Percentiles rank a stretch among this genome's conserved stretches.
These are phyloP conservation scores for Acanthornis magna DNA, from an alignment of 2,797 vertebrate genomes.

Conservation along the genomic window DNA sequence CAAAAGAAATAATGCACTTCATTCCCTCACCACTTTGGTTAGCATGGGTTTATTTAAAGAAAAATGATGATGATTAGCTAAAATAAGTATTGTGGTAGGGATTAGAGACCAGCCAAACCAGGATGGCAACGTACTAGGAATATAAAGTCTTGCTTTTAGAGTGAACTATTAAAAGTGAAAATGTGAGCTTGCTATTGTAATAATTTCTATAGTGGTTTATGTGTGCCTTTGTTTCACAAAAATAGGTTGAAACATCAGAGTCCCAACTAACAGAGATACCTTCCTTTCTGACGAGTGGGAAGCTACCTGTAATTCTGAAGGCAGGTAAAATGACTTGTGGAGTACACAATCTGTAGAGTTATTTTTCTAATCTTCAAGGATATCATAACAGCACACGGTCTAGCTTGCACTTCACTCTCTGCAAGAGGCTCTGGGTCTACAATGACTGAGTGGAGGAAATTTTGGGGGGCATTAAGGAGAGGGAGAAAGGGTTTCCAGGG, in stretches of 20 bases:
- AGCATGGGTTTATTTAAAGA: not conserved
- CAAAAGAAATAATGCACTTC: conserved; percentile 34
- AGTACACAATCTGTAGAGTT: not conserved
- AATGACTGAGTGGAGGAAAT: not conserved
- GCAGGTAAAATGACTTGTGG: not conserved
- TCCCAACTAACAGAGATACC: not conserved
- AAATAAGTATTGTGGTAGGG: not conserved
- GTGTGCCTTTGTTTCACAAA: not conserved
- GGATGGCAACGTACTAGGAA: not conserved
- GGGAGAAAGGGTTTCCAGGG: not conserved
- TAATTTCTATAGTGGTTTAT: not conserved
- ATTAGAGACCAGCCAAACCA: conserved; percentile 21
- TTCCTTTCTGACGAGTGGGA: not conserved
- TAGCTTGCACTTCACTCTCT: not conserved
- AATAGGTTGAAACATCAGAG: not conserved
- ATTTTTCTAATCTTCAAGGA: not conserved
- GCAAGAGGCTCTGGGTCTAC: not conserved
- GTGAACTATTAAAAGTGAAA: not conserved
- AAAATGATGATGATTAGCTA: not conserved
- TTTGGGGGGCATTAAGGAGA: not conserved
- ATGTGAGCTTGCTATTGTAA: not conserved
- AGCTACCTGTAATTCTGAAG: not conserved
- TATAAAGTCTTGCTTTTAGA: not conserved
- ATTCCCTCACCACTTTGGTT: not conserved
- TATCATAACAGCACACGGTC: not conserved